Percentiles rank a stretch among this genome's conserved stretches.
These are phyloP conservation scores for Catostomus latipinnis DNA, from an alignment of 2,797 vertebrate species.

Conservation along the genomic window DNA sequence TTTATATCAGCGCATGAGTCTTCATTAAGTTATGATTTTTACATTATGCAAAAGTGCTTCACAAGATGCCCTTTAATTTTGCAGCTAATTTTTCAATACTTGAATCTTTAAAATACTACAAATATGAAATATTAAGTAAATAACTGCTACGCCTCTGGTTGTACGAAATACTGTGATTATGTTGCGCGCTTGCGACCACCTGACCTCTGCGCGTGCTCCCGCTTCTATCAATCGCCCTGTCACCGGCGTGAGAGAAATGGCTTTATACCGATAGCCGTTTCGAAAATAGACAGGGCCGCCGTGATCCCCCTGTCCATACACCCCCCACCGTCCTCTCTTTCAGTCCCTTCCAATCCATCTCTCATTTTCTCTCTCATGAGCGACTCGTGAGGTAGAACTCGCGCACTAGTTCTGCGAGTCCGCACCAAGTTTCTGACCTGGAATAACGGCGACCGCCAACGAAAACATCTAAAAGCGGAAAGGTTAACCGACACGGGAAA, in stretches of 20 bases:
- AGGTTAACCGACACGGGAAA: conserved; percentile 55
- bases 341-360: conserved; percentile 38
- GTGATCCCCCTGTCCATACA: conserved; percentile 43
- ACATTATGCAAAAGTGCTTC: too few relatives aligned
- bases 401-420: conserved; percentile 61
- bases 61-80: too few relatives aligned
- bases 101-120: neutral
- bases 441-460: conserved; percentile 48
- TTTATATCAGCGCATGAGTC: too few relatives aligned
- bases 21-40: too few relatives aligned
- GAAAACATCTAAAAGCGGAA: conserved; percentile 33
- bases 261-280: conserved; percentile 65
- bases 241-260: conserved; percentile 64
- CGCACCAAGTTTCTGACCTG: conserved; percentile 59
- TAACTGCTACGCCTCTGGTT: neutral
- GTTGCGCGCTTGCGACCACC: neutral
- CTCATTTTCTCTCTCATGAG: conserved; percentile 61
- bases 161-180: neutral
- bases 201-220: conserved; percentile 46
- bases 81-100: neutral
- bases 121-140: too few relatives aligned
- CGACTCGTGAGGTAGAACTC: conserved; percentile 66
- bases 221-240: conserved; percentile 49
- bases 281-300: conserved; percentile 76
- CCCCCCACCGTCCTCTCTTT: conserved; percentile 32